These are phyloP conservation scores for Paradoxurus hermaphroditus DNA, from an alignment of 2,113 vertebrate genomes.

Conservation along the genomic window DNA sequence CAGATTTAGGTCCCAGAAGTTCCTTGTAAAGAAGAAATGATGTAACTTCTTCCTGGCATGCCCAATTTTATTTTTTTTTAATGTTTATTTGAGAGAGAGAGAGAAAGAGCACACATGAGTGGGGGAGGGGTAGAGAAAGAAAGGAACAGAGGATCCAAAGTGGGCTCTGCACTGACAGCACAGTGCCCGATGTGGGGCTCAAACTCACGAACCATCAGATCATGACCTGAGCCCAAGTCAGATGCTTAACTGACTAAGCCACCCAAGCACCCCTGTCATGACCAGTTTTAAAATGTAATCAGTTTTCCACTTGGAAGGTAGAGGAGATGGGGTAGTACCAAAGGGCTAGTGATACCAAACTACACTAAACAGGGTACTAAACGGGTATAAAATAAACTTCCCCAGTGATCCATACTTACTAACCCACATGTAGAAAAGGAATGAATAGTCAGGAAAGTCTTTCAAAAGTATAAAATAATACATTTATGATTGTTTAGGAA, in stretches of 20 bases:
- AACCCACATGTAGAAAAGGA: not conserved
- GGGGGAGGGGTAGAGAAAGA: no score
- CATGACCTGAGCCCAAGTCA: no score
- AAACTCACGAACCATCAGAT: no score
- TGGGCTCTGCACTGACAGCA: no score
- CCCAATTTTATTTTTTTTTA: not conserved
- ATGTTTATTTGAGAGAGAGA: no score
- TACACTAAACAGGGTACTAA: not conserved
- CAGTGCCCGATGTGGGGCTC: no score
- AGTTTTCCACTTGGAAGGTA: not conserved
- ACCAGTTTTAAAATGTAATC: not conserved
- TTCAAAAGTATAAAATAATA: not conserved
- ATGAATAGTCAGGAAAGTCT: not conserved
- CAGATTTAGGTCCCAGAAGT: not conserved
- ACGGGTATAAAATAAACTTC: not conserved
- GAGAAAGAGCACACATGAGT: no score
- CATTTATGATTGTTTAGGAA: not conserved
- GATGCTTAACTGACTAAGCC: no score
- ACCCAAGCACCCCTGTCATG: not conserved
- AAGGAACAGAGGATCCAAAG: no score
- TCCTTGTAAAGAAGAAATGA: not conserved
- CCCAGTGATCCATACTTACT: not conserved
- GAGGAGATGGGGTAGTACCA: not conserved
- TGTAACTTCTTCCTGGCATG: not conserved
- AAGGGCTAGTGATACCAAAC: not conserved